Conservation (phyloP, 2,888 invertebrate genomes). For the Subacronicta megacephala region DNA sequence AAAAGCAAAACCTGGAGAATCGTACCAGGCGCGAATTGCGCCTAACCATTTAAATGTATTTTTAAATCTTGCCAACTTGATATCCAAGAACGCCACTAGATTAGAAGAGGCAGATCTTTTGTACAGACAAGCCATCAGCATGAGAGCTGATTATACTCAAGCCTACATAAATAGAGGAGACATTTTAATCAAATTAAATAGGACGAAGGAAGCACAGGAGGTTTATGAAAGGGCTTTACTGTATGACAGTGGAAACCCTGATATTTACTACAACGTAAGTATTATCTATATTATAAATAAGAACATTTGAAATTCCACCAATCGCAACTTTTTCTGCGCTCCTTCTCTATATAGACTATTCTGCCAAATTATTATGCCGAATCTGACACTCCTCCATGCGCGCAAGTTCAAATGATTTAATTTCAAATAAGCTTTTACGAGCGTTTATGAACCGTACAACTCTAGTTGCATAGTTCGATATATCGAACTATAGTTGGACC, state of each 20-base stretch:
- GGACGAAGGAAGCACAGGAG: conserved; percentile 97
- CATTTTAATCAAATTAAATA: conserved; percentile 97
- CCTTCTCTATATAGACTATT: too few species aligned
- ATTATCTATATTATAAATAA: too few species aligned
- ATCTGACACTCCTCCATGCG: too few species aligned
- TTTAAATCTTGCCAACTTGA: conserved; percentile 97
- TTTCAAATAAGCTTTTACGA: too few species aligned
- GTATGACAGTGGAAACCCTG: conserved; percentile 98
- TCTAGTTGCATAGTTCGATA: too few species aligned
- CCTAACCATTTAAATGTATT: conserved; percentile 99
- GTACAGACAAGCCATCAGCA: conserved; percentile 98
- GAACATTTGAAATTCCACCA: too few species aligned
- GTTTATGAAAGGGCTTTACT: conserved; percentile 97
- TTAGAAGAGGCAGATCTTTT: conserved; percentile 98
- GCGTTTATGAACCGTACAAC: too few species aligned
- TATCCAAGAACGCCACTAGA: conserved; percentile 97
- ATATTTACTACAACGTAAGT: conserved; percentile 98
- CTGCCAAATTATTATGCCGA: too few species aligned
- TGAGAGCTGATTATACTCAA: conserved; percentile 98
- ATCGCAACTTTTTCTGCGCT: too few species aligned
- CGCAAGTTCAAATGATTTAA: too few species aligned
- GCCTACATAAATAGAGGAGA: conserved; percentile 99
- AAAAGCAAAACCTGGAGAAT: conserved; percentile 97
- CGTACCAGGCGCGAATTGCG: conserved; percentile 98
- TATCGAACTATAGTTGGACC: too few species aligned